These are phyloP conservation scores for Eilema depressum DNA, from an alignment of 2,888 invertebrate species.

Conservation along the genomic window DNA sequence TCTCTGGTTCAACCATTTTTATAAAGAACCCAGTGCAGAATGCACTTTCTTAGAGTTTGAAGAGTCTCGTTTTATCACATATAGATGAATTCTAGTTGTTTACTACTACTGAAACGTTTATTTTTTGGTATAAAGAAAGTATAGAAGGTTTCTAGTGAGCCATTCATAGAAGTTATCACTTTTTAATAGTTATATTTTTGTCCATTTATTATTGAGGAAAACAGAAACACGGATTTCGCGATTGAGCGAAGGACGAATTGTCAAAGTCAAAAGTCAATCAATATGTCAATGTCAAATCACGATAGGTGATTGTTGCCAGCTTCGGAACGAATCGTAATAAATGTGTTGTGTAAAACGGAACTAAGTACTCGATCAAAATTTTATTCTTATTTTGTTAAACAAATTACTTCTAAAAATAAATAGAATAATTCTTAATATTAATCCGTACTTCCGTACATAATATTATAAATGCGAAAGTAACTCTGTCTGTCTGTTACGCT, in stretches of 20 bases:
- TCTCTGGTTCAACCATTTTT: constrained; percentile 86
- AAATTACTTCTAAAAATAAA: no score
- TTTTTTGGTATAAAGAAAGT: neutral
- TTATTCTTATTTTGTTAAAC: no score
- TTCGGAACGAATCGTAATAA: neutral
- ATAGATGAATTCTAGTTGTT: neutral
- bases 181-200: neutral
- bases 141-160: neutral
- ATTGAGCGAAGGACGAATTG: neutral
- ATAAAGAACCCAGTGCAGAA: neutral
- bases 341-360: neutral
- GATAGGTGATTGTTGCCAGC: neutral
- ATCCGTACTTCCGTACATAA: no score
- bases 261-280: no score
- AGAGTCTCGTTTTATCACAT: neutral
- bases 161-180: neutral
- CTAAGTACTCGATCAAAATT: neutral
- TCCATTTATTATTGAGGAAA: neutral
- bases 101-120: neutral
- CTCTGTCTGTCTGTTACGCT: no score
- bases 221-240: neutral
- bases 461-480: no score
- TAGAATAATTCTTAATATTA: no score
- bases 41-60: neutral
- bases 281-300: no score